Evolutionary conservation across 2,113 vertebrate species (phyloP), one percentile per base, ranked within the genome.

Genomic region (Phainopepla nitens): DNA sequence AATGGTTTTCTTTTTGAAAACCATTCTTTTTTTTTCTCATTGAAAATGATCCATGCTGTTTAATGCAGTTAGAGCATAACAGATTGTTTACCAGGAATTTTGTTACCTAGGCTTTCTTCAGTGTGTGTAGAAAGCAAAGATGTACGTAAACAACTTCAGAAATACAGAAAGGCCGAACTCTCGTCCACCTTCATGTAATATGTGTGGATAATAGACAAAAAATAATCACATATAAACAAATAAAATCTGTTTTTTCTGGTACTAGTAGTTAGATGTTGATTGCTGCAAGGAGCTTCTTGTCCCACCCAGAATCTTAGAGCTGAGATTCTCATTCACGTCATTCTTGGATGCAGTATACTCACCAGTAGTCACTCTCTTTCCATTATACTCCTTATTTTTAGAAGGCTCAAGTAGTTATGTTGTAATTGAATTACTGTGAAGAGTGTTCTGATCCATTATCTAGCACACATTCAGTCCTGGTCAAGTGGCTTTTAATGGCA

Each of bases 371-470:
- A 10, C 19, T 7, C 66, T 78, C 16, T 36, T 91, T 84, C 8
- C n/a, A 36, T 64, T 91, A 41, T 53, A 10, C 44, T 69, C 14
- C 49, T 87, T 92, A 84, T 92, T 96, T 95, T 95, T 89, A 94
- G 91, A 65, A 88, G 54, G 41, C 78, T 96, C 21, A 87, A 57
- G 84, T 35, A 91, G 70, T 86, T 85, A 7, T 31, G 31, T 53
- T 93, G 71, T 90, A 87, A 85, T 66, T 93, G 21, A 93, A 86
- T 94, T 93, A 86, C 66, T 62, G 23, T 56, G 24, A 47, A 79
- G 66, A 91, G 66, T 76, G 42, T 31, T 78, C 57, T 53, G 78
- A 77, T 90, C 56, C 64, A 41, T 89, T 95, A 66, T 78, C 64
- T 75, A 71, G 51, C 25, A 45, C 9, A 1, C 56, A 35, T 44